Base-by-base conservation (phyloP, 1,140 invertebrate species). In the Bombus cullumanus region DNA sequence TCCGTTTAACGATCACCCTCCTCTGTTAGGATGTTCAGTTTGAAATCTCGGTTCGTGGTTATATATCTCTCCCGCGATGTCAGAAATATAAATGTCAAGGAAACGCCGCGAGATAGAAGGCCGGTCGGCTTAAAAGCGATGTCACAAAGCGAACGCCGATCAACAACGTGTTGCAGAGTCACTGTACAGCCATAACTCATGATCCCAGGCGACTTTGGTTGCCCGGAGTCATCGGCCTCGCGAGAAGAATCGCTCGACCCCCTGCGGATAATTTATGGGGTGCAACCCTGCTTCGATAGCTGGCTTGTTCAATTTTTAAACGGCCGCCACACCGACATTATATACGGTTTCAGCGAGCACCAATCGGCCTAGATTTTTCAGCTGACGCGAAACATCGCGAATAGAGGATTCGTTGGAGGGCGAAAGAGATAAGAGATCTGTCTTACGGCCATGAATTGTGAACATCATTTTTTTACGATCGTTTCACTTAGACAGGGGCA, bases 181-280 rank as follows among this genome's bases (percentile, higher is more conserved):
- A 90, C 83, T 72, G 15, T 53, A 77, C 37, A n/a, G 13, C 83
- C 86, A 88, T 90, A 86, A 88, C 64, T 90, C 83, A 90, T 62
- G 77, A 84, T 69, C 64, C 77, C 47, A 74, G 75, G 71, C 83
- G 88, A 87, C 80, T 89, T 77, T 78, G 82, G 85, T 86, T 73
- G 62, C 39, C 85, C 34, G 53, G 71, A 90, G 88, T 89, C 88
- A 86, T 87, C 88, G 57, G 75, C 68, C 31, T 66, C 75, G 31
- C 57, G 75, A 87, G 86, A 81, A 72, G 81, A 83, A 77, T 82
- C 74, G 69, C 68, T 81, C 73, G 85, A 80, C 79, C 72, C 81
- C 86, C 87, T 43, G 83, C 75, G 84, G 89, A 88, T 92, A 89
- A 92, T 92, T 88, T 91, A 92, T 89, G 79, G 86, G 85, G 86